Base-by-base conservation (phyloP, 2,113 vertebrate species). In the Megatriorchis doriae region DNA sequence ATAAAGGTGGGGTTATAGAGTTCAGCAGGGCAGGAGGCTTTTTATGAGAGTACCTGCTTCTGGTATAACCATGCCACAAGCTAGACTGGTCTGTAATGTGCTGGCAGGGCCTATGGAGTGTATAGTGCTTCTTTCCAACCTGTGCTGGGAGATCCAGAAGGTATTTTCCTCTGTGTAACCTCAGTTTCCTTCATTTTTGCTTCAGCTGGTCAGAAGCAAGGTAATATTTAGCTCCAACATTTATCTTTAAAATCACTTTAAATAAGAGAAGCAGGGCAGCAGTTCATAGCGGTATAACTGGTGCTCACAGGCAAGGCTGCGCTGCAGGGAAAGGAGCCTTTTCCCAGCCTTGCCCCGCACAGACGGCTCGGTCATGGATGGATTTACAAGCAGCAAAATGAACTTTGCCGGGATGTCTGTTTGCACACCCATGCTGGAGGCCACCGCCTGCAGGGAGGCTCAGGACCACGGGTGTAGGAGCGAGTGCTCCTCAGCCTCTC, bases 341-440 rank as follows among this genome's bases (percentile, higher is more conserved):
- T 17, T 81, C 18, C 21, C 36, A 65, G 80, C 65, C n/a, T 34
- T 86, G n/a, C 8, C 40, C 53, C 2, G 4, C 65, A 27, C 11
- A 18, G 56, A 13, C 4, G 1, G 16, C 23, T 71, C 9, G 0
- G 38, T 22, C 16, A 8, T 0, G 38, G 42, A 3, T 19, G 19
- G 21, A 32, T 40, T 88, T 61, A 23, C 15, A 23, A 53, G 45
- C 45, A 82, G 45, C 26, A 34, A 52, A 34, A 18, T 27, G 78
- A 56, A 13, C n/a, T 71, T 71, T 63, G n/a, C 80, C 42, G 53
- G n/a, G n/a, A 17, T 62, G 48, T 53, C 59, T 2, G 6, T 25
- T n/a, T 2, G 4, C 48, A 40, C n/a, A 13, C 4, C 40, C 18
- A 1, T 55, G 80, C 31, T 21, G 62, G 40, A 25, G 32, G 40